Percentiles rank a stretch among this genome's conserved stretches.
Evolutionary conservation across 2,888 invertebrate genomes (phyloP).

Genomic region (Sphaeridia pumilis): DNA sequence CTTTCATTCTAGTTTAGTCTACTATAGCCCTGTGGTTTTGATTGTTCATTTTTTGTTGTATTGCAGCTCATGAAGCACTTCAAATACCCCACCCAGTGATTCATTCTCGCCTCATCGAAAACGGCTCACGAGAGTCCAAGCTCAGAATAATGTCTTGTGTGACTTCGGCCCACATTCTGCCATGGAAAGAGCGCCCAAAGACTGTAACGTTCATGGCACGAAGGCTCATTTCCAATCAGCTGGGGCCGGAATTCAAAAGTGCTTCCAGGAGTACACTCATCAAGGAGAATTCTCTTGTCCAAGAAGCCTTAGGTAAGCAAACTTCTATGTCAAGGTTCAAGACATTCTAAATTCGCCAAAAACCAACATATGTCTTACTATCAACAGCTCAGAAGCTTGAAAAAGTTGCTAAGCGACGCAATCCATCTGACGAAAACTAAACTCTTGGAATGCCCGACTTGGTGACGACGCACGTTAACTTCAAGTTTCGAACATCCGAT

Average conservation of each 20-base stretch:
- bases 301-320: conserved; percentile 15
- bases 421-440: too few species aligned
- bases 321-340: too few species aligned
- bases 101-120: conserved; percentile 6
- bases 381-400: too few species aligned
- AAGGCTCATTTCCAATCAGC: conserved; percentile 10
- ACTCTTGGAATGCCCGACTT: too few species aligned
- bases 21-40: not conserved
- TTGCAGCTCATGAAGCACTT: conserved; percentile 10
- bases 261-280: conserved; percentile 4
- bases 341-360: too few species aligned
- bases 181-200: conserved; percentile 14
- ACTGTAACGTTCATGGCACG: conserved; percentile 12
- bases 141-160: conserved; percentile 5
- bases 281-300: conserved; percentile 10
- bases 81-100: conserved; percentile 12
- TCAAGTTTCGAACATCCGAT: too few species aligned
- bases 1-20: too few species aligned
- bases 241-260: conserved; percentile 10
- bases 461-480: too few species aligned
- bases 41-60: not conserved
- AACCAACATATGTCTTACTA: too few species aligned
- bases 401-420: too few species aligned
- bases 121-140: conserved; percentile 11
- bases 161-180: conserved; percentile 7